Percentiles rank a stretch among this genome's conserved stretches.
These are phyloP conservation scores for Heliconius erato DNA, from an alignment of 2,888 invertebrate genomes.

Conservation along the genomic window DNA sequence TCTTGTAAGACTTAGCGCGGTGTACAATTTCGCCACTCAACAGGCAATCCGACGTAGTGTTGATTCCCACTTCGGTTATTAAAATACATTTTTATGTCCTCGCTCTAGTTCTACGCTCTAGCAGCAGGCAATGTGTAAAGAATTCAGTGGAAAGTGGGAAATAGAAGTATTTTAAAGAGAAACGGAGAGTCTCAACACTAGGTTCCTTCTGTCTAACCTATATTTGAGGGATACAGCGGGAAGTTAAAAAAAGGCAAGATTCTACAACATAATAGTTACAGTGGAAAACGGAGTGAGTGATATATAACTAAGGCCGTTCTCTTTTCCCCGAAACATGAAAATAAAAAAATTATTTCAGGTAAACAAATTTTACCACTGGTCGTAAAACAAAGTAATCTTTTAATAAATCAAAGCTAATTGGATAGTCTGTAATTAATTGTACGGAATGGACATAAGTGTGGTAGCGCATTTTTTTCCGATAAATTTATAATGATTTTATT, in stretches of 20 bases:
- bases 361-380: neutral
- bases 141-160: no score
- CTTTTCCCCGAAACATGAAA: neutral
- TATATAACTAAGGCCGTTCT: neutral
- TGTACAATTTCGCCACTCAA: neutral
- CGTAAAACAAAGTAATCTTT: slow-evolving; percentile 5
- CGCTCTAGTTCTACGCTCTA: neutral
- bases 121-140: no score
- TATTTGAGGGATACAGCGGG: no score
- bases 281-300: neutral
- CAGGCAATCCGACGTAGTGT: neutral
- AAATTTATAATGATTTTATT: neutral
- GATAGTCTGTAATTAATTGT: slow-evolving; percentile 18
- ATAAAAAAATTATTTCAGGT: neutral
- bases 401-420: neutral
- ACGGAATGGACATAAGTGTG: neutral
- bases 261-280: neutral
- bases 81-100: no score
- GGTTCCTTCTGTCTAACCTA: no score
- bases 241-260: no score
- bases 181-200: neutral
- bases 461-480: neutral
- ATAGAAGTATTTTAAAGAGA: no score
- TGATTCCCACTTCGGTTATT: no score
- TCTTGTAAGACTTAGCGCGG: no score